Base-by-base conservation (phyloP, 2,888 invertebrate genomes). In the Drosophila pseudotalamancana region DNA sequence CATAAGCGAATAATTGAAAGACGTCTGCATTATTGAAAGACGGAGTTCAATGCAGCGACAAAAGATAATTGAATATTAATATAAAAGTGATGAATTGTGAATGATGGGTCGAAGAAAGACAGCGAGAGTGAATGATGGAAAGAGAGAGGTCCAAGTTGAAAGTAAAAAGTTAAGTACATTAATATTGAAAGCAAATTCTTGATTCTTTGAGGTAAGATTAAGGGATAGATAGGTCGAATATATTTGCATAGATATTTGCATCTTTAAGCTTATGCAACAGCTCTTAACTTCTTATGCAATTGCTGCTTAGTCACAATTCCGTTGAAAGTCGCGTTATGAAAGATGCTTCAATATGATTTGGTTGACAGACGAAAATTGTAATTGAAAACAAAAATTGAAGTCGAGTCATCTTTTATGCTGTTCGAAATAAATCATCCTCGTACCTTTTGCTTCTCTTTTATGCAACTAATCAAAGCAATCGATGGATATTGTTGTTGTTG, bases 391-490 rank as follows among this genome's bases (percentile, higher is more conserved):
- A 61, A 55, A 46, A 45, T 49, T 43, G 51, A 42, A 57, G 49
- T 40, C 31, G 46, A 50, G 37, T 56, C 51, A 67, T 67, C 54
- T 32, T 43, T 53, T n/a, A 25, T 27, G 45, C 34, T 8, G 16
- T 40, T 27, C 35, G n/a, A 49, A 40, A 23, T 12, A 16, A 9
- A 23, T 18, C 29, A 46, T 50, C 65, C 72, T 56, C 50, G 8
- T 50, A 40, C 42, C 37, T 21, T 34, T 43, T 43, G n/a, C 29
- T n/a, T n/a, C 21, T 12, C 31, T 46, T 66, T 72, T 72, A 66
- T 70, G 73, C 67, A 67, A 67, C 73, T 67, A 66, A 70, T 72
- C 69, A 67, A 66, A 60, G 60, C 59, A 45, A 72, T 37, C 43
- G 59, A 45, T 67, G 16, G 11, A 23, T 9, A 14, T 37, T 57